Base-by-base conservation (phyloP, 2,797 vertebrate genomes). In the Esox lucius region DNA sequence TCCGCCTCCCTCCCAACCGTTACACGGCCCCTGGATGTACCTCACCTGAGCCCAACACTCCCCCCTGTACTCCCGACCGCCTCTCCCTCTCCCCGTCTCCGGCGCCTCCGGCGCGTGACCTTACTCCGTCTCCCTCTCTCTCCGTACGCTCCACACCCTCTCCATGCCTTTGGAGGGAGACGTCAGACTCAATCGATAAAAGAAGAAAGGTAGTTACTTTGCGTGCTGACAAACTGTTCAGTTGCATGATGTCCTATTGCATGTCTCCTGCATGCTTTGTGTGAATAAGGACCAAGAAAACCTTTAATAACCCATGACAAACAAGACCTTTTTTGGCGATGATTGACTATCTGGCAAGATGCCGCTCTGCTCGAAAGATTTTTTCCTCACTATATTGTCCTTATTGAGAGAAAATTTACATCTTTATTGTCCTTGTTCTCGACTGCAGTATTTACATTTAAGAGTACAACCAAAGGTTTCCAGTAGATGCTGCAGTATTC, bases 221-320 rank as follows among this genome's bases (percentile, higher is more conserved):
- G 56, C 22, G 19, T 59, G n/a, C 53, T 59, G 53, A n/a, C 53
- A 92, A 90, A 95, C 97, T 96, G 96, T 97, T 97, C 91, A 91
- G 64, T 70, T 71, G 65, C 62, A 24, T 26, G 46, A 8, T 4
- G 67, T 70, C 61, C 48, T n/a, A 73, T 74, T 80, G 49, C 62
- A 76, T 48, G 56, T 74, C 74, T 82, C 81, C 74, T 80, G 89
- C 88, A 87, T 87, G 84, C 75, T 49, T 65, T 80, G 76, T 82
- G 80, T 31, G 39, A 64, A 67, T 39, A 22, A 42, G 62, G 53
- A 26, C 22, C 4, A n/a, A 33, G 72, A 15, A 28, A 49, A 26
- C 17, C 51, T 65, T 17, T 48, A 4, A 11, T 76, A 76, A 56
- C 79, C 72, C 33, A 64, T 68, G 75, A 83, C 79, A 77, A 26